Evolutionary conservation across 2,888 invertebrate genomes (phyloP).

Genomic region (Argyresthia albistria): DNA sequence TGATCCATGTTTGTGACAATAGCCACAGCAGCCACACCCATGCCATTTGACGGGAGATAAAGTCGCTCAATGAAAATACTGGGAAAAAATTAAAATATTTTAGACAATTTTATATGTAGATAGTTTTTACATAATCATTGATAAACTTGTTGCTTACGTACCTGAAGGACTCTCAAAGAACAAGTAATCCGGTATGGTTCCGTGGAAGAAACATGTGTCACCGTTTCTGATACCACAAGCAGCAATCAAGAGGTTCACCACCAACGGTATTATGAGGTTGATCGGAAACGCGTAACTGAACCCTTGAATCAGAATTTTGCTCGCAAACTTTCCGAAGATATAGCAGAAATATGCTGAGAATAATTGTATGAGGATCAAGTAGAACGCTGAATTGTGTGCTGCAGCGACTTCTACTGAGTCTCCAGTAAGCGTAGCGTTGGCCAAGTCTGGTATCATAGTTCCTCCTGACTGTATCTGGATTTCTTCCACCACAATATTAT

Average conservation of each 20-base stretch:
- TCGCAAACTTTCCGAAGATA: constrained; percentile 95
- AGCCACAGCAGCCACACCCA: constrained; percentile 96
- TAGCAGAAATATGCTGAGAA: constrained; percentile 90
- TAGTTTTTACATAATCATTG: not conserved
- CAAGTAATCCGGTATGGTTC: constrained; percentile 88
- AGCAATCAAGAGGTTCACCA: constrained; percentile 89
- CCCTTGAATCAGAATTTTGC: constrained; percentile 96
- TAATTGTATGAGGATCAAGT: constrained; percentile 86
- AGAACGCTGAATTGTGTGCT: constrained; percentile 79
- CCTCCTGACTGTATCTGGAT: constrained; percentile 74
- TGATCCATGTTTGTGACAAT: constrained; percentile 96
- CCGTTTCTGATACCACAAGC: constrained; percentile 90
- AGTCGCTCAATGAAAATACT: constrained; percentile 86
- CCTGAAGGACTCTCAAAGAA: constrained; percentile 92
- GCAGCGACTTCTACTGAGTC: constrained; percentile 83
- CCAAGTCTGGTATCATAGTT: constrained; percentile 78
- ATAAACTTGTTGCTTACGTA: constrained; percentile 30
- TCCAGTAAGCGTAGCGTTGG: constrained; percentile 82
- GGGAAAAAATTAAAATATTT: constrained; percentile 15
- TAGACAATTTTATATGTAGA: not conserved
- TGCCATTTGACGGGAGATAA: constrained; percentile 89
- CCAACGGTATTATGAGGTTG: constrained; percentile 91
- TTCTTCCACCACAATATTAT: constrained; percentile 85
- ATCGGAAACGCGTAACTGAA: constrained; percentile 98
- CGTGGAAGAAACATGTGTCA: constrained; percentile 91